Conservation (phyloP, 2,113 vertebrate genomes). For the Eurystomus gularis region DNA sequence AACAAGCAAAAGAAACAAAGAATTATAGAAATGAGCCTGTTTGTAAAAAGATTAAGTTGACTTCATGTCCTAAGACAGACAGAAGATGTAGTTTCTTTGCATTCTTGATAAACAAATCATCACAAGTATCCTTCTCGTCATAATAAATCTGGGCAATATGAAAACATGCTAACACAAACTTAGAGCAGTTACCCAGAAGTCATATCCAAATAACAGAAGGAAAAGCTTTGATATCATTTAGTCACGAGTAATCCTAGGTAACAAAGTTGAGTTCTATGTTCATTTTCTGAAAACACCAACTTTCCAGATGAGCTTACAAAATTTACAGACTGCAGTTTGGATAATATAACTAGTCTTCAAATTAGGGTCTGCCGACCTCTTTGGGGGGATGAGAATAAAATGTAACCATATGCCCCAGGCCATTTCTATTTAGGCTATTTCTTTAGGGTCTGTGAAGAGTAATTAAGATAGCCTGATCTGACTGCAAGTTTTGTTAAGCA, state of each 20-base stretch:
- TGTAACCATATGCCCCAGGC: no score
- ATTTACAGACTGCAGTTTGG: background rate
- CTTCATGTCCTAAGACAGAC: background rate
- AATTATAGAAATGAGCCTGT: background rate
- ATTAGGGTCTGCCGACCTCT: background rate
- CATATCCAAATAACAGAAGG: background rate
- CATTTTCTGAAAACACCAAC: background rate
- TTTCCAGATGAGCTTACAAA: background rate
- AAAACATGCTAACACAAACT: background rate
- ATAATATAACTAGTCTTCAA: background rate
- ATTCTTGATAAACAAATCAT: background rate
- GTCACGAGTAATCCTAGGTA: background rate
- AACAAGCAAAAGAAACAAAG: background rate
- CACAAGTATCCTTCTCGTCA: background rate
- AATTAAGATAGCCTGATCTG: background rate
- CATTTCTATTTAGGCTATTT: background rate
- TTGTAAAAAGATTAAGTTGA: background rate
- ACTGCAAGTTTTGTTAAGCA: background rate
- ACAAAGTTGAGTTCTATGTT: background rate
- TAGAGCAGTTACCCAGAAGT: background rate
- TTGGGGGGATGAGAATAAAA: background rate
- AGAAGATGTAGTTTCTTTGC: background rate
- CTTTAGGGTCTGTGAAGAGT: background rate
- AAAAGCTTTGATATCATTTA: background rate
- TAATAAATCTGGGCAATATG: background rate